A percentile compares a stretch with the other conserved stretches of the same genome.
phyloP scores from a whole-genome alignment of 2,113 vertebrate species.

The Halichoeres trimaculatus region DNA sequence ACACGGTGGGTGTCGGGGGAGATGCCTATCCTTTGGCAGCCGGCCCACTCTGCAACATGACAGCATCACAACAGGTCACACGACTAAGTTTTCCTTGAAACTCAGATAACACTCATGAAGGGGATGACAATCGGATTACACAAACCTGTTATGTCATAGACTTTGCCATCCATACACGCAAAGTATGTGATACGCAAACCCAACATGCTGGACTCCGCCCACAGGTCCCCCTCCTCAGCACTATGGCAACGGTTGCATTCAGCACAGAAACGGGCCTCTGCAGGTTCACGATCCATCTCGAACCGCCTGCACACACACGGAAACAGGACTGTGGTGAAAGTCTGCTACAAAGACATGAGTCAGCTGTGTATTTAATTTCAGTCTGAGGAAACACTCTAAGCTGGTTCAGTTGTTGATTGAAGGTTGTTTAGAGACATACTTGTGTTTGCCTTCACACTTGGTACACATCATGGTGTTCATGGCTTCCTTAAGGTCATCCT shows the following conservation, averaged over 20 bases:
- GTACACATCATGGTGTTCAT: conserved; percentile 99
- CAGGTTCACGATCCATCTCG: conserved; percentile 92
- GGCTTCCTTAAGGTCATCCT: conserved; percentile 94
- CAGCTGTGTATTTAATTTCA: background rate
- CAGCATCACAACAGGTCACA: conserved; percentile 21
- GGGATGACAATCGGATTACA: background rate
- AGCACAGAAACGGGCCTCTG: conserved; percentile 89
- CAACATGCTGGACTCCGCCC: conserved; percentile 96
- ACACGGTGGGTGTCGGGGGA: conserved; percentile 94
- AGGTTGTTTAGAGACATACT: conserved; percentile 76
- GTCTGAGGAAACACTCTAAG: background rate
- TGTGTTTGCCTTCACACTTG: conserved; percentile 95
- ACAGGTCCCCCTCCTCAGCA: conserved; percentile 94
- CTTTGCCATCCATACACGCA: conserved; percentile 92
- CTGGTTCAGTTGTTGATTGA: background rate
- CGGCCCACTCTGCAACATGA: conserved; percentile 90
- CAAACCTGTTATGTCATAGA: conserved; percentile 95
- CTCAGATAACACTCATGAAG: background rate
- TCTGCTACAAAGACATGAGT: background rate
- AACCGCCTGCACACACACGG: conserved; percentile 84
- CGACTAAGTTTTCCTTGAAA: background rate
- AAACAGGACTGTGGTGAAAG: conserved; percentile 6
- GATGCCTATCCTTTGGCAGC: conserved; percentile 92
- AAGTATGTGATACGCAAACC: conserved; percentile 95
- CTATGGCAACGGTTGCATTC: conserved; percentile 89